phyloP scores from a whole-genome alignment of 1,140 invertebrate genomes.

The Grapholita molesta region DNA sequence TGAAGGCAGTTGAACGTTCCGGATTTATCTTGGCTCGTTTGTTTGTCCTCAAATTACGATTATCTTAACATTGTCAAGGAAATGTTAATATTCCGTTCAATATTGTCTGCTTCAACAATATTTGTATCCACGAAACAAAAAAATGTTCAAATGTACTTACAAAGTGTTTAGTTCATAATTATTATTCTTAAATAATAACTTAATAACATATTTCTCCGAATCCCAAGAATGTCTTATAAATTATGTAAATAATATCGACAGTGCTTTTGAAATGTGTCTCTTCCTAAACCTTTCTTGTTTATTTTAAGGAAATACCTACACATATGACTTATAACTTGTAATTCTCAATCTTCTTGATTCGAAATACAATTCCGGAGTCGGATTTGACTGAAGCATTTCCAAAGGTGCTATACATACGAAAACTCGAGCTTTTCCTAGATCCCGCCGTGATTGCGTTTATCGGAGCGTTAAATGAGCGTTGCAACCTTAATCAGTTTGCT shows the following conservation, averaged over 20 bases:
- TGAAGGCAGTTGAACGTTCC: background rate
- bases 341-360: background rate
- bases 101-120: background rate
- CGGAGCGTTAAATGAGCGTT: conserved; percentile 68
- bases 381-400: background rate
- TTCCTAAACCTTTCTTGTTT: too few relatives aligned
- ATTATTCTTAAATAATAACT: background rate
- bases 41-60: background rate
- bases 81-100: background rate
- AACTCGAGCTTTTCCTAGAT: conserved; percentile 36
- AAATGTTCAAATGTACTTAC: background rate
- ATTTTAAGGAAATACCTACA: too few relatives aligned
- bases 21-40: background rate
- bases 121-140: background rate
- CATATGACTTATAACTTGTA: too few relatives aligned
- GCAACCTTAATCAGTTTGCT: conserved; percentile 61
- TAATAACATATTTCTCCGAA: too few relatives aligned
- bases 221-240: too few relatives aligned
- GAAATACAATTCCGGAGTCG: background rate
- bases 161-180: background rate
- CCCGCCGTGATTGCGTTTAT: conserved; percentile 64
- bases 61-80: background rate
- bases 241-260: too few relatives aligned
- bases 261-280: too few relatives aligned
- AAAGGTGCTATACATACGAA: background rate